Base-by-base conservation (phyloP, 2,113 vertebrate species). In the Osmerus eperlanus region DNA sequence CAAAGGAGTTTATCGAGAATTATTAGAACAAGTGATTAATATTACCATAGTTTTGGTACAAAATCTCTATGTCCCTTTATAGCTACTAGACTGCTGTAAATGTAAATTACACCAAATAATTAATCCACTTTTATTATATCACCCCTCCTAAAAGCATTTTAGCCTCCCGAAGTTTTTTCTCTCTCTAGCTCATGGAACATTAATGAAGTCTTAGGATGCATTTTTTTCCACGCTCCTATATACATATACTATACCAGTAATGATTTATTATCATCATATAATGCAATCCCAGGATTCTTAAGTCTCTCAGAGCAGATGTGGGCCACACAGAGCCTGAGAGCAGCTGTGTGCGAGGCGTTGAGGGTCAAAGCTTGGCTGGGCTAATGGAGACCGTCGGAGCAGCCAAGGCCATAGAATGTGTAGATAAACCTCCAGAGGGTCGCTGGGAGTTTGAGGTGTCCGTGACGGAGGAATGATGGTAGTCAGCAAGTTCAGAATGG, bases 401-500 rank as follows among this genome's bases (percentile, higher is more conserved):
- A 41, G 80, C 70, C 71, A 71, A 79, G 64, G 74, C 78, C 79
- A 63, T 78, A 83, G 84, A 88, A 79, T 58, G 83, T 77, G 74
- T 86, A 75, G 75, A 72, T 89, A 91, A 90, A 91, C 87, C 89
- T 80, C 51, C 18, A 16, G 4, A 21, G 78, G 88, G 86, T 89
- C 79, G 18, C 68, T 63, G 78, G 73, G 85, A 90, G 88, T 88
- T 86, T 82, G 79, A 80, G 77, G 83, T 85, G 86, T 86, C 85
- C 87, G 74, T 68, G 76, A 75, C 52, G 56, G 63, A 75, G 67
- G 78, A 84, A 75, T 66, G 23, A 81, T 79, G 63, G 67, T 14
- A 68, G 32, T 18, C 12, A 36, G 25, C 2, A 4, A 41, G 59
- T 64, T 11, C 19, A 3, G 71, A 28, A 25, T 3, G 59, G 73